A percentile compares a stretch with the other conserved stretches of the same genome.
Conservation (phyloP, 2,113 vertebrate genomes). For the Dasyprocta punctata region DNA sequence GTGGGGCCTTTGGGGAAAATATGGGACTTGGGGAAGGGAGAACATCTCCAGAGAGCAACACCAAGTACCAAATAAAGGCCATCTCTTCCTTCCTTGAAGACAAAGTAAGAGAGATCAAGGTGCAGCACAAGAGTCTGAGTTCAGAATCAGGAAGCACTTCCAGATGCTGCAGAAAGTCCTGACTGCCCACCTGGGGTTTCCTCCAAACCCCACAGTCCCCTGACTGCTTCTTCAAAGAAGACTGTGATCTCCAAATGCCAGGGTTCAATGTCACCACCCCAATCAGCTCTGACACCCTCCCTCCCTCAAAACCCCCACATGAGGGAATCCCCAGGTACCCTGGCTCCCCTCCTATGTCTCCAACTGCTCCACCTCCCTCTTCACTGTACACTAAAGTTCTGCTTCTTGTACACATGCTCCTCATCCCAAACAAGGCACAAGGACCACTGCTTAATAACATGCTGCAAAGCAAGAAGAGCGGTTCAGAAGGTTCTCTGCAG, state of each 20-base stretch:
- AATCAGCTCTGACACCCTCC: neutral
- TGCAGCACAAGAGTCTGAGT: neutral
- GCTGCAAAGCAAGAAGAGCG: neutral
- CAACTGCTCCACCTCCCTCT: neutral
- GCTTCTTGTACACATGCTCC: neutral
- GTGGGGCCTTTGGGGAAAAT: neutral
- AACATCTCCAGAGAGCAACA: neutral
- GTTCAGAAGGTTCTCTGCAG: neutral
- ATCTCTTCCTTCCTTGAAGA: neutral
- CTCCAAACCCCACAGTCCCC: neutral
- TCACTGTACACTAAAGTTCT: neutral
- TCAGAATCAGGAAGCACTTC: slow-evolving; percentile 11
- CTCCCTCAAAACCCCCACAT: neutral
- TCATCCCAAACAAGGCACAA: neutral
- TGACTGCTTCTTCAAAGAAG: neutral
- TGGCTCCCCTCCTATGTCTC: neutral
- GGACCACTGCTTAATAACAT: neutral
- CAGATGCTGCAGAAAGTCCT: neutral
- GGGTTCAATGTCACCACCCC: neutral
- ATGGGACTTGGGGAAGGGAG: neutral
- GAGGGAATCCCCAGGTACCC: neutral
- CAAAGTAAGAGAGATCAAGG: neutral
- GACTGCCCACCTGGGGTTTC: neutral
- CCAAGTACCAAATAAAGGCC: neutral
- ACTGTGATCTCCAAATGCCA: neutral